phyloP scores from a whole-genome alignment of 2,888 invertebrate species.

The Phyllotreta striolata region DNA sequence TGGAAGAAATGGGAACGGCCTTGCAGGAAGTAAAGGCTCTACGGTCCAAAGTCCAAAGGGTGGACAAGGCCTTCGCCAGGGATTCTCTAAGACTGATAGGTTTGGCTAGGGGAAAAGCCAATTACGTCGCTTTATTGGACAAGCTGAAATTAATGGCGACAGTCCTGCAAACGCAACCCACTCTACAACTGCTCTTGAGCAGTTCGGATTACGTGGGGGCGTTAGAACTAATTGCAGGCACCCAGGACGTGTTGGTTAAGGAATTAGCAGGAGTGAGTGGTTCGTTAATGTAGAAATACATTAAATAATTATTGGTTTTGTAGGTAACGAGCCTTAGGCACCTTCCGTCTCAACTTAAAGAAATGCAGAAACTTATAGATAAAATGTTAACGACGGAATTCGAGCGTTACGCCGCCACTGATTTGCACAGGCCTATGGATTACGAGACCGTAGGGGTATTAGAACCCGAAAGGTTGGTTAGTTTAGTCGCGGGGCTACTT shows the following conservation, averaged over 20 bases:
- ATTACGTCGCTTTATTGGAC: slow-evolving; percentile 72
- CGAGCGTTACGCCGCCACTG: slow-evolving; percentile 87
- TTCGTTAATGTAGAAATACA: neutral
- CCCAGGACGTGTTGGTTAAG: slow-evolving; percentile 90
- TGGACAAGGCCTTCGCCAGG: slow-evolving; percentile 81
- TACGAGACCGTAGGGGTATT: slow-evolving; percentile 67
- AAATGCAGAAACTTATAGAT: slow-evolving; percentile 95
- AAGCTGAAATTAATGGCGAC: slow-evolving; percentile 91
- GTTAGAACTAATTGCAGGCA: slow-evolving; percentile 93
- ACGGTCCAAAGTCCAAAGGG: slow-evolving; percentile 76
- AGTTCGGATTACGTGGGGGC: slow-evolving; percentile 98
- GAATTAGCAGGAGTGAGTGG: slow-evolving; percentile 78
- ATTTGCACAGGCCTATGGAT: slow-evolving; percentile 84
- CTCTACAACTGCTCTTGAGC: slow-evolving; percentile 91
- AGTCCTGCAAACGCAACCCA: slow-evolving; percentile 97
- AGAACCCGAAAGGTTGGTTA: slow-evolving; percentile 77
- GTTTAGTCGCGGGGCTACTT: slow-evolving; percentile 83
- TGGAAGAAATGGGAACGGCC: slow-evolving; percentile 91
- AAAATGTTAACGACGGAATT: slow-evolving; percentile 97
- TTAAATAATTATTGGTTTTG: neutral
- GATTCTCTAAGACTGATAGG: slow-evolving; percentile 82
- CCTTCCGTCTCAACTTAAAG: slow-evolving; percentile 92
- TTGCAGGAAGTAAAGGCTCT: slow-evolving; percentile 77
- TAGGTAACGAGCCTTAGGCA: slow-evolving; percentile 90
- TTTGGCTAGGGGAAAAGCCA: slow-evolving; percentile 71